phyloP scores from a whole-genome alignment of 2,888 invertebrate species.

The Endotricha flammealis region DNA sequence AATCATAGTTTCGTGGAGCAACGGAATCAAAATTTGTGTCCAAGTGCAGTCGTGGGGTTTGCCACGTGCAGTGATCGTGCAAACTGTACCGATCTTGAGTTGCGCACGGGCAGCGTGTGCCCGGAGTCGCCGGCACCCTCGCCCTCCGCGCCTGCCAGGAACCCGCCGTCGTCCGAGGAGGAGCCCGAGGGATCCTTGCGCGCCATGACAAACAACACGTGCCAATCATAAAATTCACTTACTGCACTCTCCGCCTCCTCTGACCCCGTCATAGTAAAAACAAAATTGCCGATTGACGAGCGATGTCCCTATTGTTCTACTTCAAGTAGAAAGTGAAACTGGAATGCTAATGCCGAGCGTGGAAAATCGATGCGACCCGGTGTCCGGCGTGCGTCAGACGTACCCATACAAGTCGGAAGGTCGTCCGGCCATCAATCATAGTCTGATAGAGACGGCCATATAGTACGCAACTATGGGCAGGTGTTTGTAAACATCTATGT shows the following conservation, averaged over 20 bases:
- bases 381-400: conserved; percentile 49
- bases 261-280: conserved; percentile 30
- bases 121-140: conserved; percentile 59
- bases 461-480: conserved; percentile 36
- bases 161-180: conserved; percentile 75
- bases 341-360: conserved; percentile 43
- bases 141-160: conserved; percentile 60
- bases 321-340: conserved; percentile 59
- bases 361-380: conserved; percentile 62
- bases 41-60: conserved; percentile 14
- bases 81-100: conserved; percentile 70
- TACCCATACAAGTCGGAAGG: conserved; percentile 50
- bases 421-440: conserved; percentile 54
- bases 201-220: conserved; percentile 58
- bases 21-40: conserved; percentile 50
- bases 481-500: conserved; percentile 23
- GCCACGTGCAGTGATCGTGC: conserved; percentile 27
- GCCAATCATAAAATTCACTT: conserved; percentile 51
- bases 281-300: conserved; percentile 34
- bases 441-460: conserved; percentile 31
- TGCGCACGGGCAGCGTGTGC: conserved; percentile 76
- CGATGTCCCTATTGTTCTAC: conserved; percentile 48
- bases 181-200: conserved; percentile 73
- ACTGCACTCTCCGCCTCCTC: conserved; percentile 34
- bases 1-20: conserved; percentile 67